Base-by-base conservation (phyloP, 2,797 vertebrate species). In the Rhincodon typus region DNA sequence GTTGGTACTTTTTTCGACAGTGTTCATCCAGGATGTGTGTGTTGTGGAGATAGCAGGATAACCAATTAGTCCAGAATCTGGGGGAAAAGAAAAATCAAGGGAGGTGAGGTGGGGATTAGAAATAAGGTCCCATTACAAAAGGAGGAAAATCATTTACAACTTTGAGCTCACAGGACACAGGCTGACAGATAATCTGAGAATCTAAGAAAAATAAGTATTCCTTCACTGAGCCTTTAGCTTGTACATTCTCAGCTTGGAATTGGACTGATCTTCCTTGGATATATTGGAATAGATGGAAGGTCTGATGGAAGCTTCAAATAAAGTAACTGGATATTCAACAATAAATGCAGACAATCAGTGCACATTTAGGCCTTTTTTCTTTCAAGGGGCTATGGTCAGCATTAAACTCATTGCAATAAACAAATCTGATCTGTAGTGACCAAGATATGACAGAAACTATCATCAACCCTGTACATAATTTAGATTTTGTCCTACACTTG, bases 51-150 rank as follows among this genome's bases (percentile, higher is more conserved):
- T 97, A 79, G 97, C 97, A 0, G 97, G 97, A 96, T 97, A 98
- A 96, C 96, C 97, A 96, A 97, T 97, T 96, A 97, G 97, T 95
- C 96, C 96, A 95, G 97, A 97, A 96, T 97, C 97, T 98, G 97
- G 77, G 19, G 50, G 38, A 2, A 1, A 8, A 30, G 25, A 30
- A 74, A 70, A 53, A 17, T 94, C 15, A 74, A 30, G 69, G 69
- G 25, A 62, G 8, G 10, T 7, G 38, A 25, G 42, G 2, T 69
- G 38, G 67, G 72, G 12, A 30, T 70, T 72, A 72, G 2, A 23
- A 72, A 13, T 27, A 30, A 30, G 38, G 21, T 42, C 23, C 67
- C 8, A 34, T 50, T 21, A 70, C 4, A 34, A 19, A 27, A 50
- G 42, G 46, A 94, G 3, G 67, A 46, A 25, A 72, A 13, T 94